Evolutionary conservation across 2,113 vertebrate genomes (phyloP).

Genomic region (Otocyon megalotis): DNA sequence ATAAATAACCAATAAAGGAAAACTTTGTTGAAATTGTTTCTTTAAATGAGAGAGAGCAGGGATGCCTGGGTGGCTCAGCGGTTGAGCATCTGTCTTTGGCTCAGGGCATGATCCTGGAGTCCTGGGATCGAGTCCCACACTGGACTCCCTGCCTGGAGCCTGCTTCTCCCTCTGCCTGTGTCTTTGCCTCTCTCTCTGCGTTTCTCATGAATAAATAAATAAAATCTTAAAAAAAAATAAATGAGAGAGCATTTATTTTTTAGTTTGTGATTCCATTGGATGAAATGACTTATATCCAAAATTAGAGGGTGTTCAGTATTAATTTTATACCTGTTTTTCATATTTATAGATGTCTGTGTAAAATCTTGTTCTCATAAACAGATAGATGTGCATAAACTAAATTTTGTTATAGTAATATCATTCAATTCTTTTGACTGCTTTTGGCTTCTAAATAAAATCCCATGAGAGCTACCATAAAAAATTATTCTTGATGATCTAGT

Average conservation of each 20-base stretch:
- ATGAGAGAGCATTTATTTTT: not conserved
- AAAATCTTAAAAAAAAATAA: no score
- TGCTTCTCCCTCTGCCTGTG: no score
- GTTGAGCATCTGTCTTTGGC: no score
- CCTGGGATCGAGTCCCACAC: no score
- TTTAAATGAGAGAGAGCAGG: not conserved
- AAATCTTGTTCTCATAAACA: conserved; percentile 12
- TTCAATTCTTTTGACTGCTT: not conserved
- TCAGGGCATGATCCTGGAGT: no score
- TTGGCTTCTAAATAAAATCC: not conserved
- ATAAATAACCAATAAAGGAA: not conserved
- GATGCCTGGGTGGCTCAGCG: no score
- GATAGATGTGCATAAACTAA: not conserved
- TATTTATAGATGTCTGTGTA: not conserved
- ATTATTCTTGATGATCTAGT: not conserved
- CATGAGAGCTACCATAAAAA: not conserved
- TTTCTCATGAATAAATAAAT: no score
- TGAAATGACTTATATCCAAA: not conserved
- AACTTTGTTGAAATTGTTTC: not conserved
- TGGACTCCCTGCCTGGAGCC: no score
- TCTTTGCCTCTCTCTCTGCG: no score
- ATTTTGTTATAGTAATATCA: not conserved
- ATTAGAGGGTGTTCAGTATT: not conserved
- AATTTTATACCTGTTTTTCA: conserved; percentile 36
- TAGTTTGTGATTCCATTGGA: not conserved